Conservation (phyloP, 2,888 invertebrate genomes). For the Acleris laterana region DNA sequence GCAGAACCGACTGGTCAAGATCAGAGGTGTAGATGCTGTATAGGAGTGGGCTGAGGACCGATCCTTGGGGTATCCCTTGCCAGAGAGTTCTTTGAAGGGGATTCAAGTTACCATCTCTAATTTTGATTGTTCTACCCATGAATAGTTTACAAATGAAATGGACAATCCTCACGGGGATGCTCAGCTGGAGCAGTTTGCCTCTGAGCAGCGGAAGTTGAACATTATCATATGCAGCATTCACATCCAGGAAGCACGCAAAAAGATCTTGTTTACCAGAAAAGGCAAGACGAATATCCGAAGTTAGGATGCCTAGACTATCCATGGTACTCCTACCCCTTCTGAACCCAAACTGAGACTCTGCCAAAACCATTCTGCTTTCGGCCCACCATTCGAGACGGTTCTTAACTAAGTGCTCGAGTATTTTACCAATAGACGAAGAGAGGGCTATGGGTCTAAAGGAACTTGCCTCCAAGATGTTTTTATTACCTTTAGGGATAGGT, state of each 20-base stretch:
- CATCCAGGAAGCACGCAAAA: constrained; percentile 27
- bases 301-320: constrained; percentile 37
- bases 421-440: too few species aligned
- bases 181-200: constrained; percentile 23
- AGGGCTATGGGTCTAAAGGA: too few species aligned
- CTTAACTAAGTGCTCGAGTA: too few species aligned
- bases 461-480: too few species aligned
- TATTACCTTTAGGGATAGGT: too few species aligned
- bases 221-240: constrained; percentile 29
- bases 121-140: neutral
- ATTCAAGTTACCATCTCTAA: neutral
- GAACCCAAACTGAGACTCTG: neutral
- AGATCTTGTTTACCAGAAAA: neutral
- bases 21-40: constrained; percentile 39
- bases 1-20: constrained; percentile 13
- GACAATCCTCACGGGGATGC: constrained; percentile 21
- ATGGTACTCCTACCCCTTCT: constrained; percentile 30
- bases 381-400: constrained; percentile 29
- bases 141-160: neutral
- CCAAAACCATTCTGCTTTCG: constrained; percentile 19
- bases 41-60: constrained; percentile 40
- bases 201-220: constrained; percentile 29
- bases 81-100: constrained; percentile 28
- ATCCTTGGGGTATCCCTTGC: constrained; percentile 42
- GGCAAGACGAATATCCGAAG: constrained; percentile 26